Conservation (phyloP, 2,888 invertebrate genomes). For the Ceraclea dissimilis region DNA sequence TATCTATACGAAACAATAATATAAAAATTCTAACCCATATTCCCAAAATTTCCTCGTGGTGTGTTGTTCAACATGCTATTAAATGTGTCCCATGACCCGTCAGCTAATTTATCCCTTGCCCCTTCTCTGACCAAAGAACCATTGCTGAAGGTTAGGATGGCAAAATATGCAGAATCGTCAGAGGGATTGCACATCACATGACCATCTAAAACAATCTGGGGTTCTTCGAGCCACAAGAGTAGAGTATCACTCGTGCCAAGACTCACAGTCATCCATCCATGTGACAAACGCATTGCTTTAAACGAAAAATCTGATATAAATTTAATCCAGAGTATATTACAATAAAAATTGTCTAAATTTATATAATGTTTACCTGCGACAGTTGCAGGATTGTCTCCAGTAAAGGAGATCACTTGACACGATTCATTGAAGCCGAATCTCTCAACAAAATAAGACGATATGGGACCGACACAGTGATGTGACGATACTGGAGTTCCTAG, state of each 20-base stretch:
- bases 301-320: not conserved
- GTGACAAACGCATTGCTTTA: conserved; percentile 66
- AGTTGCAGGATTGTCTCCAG: conserved; percentile 92
- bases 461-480: conserved; percentile 58
- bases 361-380: conserved; percentile 52
- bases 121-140: conserved; percentile 86
- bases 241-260: conserved; percentile 92
- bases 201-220: conserved; percentile 65
- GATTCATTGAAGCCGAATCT: conserved; percentile 76
- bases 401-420: conserved; percentile 81
- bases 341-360: no score
- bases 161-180: conserved; percentile 72
- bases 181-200: conserved; percentile 86
- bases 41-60: conserved; percentile 88
- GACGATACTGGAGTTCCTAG: conserved; percentile 70
- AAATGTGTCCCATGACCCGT: conserved; percentile 78
- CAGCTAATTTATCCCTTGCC: conserved; percentile 65
- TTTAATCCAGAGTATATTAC: not conserved
- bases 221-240: conserved; percentile 66
- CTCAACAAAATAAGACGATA: conserved; percentile 75
- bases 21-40: conserved; percentile 55
- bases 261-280: conserved; percentile 80
- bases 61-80: conserved; percentile 72
- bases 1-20: not conserved
- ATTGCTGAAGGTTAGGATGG: conserved; percentile 86